Evolutionary conservation across 2,888 invertebrate species (phyloP).

Genomic region (Drosophila meridionalis): DNA sequence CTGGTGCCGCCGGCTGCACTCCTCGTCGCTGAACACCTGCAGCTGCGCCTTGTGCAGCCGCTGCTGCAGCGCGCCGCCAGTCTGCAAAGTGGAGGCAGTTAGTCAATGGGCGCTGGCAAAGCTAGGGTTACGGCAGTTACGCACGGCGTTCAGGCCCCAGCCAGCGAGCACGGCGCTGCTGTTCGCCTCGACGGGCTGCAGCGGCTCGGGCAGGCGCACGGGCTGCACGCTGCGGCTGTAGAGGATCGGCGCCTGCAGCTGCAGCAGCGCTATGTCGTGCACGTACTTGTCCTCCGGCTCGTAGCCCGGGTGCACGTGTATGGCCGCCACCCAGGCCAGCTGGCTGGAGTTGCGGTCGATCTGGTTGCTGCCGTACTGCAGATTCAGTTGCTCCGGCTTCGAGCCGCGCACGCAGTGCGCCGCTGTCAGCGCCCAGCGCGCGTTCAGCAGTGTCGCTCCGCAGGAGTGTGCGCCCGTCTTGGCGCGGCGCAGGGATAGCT

Average conservation of each 20-base stretch:
- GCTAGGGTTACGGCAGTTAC: conserved; percentile 9
- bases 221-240: conserved; percentile 66
- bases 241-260: conserved; percentile 58
- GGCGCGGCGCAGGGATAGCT: conserved; percentile 77
- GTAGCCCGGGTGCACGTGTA: conserved; percentile 79
- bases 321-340: conserved; percentile 63
- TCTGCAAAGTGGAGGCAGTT: conserved; percentile 63
- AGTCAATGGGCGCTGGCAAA: background rate
- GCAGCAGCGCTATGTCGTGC: conserved; percentile 82
- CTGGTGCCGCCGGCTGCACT: conserved; percentile 82
- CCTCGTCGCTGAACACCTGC: conserved; percentile 82
- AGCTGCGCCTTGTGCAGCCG: conserved; percentile 84
- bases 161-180: conserved; percentile 80
- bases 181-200: conserved; percentile 55
- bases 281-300: conserved; percentile 66
- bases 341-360: conserved; percentile 68
- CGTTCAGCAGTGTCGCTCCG: conserved; percentile 80
- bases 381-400: conserved; percentile 61
- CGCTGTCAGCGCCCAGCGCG: conserved; percentile 82
- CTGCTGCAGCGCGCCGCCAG: conserved; percentile 80
- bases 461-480: conserved; percentile 78
- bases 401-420: conserved; percentile 80
- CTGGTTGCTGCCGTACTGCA: conserved; percentile 80
- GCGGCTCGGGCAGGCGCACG: conserved; percentile 72
- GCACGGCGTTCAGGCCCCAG: conserved; percentile 83